Evolutionary conservation across 1,140 invertebrate species (phyloP), one percentile per base, ranked within the genome.

Genomic region (Leptinotarsa undecemlineata): DNA sequence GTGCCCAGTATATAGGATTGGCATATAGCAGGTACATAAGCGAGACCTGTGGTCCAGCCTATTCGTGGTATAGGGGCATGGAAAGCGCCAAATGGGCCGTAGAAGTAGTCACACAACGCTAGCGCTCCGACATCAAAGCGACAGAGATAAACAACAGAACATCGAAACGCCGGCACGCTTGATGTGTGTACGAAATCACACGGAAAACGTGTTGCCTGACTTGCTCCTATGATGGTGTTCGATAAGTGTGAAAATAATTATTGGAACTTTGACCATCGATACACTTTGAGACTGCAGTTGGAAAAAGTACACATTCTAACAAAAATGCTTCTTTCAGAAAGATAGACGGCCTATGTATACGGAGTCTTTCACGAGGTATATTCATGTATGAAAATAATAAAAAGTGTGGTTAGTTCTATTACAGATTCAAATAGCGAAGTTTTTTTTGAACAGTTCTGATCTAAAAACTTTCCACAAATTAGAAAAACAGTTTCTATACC

Each of bases 1-100:
- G 72, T 68, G 71, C 72, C 74, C 71, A 73, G 71, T 73, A 79
- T 72, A 80, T 80, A 81, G 74, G 76, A 75, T 62, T 73, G 71
- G 75, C 77, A 80, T 70, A 80, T 80, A 80, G 75, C 69, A 62
- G 73, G 79, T 82, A 82, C 74, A 82, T 82, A 81, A 77, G 77
- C 77, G 69, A 72, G 72, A 60, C 66, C 67, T 72, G 77, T 73
- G 74, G 75, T 73, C 74, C 77, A 74, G 72, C 74, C 71, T 70
- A 70, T 69, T 47, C 42, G 73, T 70, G 48, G 73, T 69, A 73
- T 33, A 51, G 72, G 61, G 62, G 20, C 48, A 61, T 66, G 42
- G 57, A 73, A 70, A 61, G 68, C n/a, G 72, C 33, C 17, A 60
- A 57, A 66, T 60, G 64, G 76, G 72, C 68, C 69, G 76, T 71